These are phyloP conservation scores for Mus minutoides DNA, from an alignment of 2,797 vertebrate genomes.

Conservation along the genomic window DNA sequence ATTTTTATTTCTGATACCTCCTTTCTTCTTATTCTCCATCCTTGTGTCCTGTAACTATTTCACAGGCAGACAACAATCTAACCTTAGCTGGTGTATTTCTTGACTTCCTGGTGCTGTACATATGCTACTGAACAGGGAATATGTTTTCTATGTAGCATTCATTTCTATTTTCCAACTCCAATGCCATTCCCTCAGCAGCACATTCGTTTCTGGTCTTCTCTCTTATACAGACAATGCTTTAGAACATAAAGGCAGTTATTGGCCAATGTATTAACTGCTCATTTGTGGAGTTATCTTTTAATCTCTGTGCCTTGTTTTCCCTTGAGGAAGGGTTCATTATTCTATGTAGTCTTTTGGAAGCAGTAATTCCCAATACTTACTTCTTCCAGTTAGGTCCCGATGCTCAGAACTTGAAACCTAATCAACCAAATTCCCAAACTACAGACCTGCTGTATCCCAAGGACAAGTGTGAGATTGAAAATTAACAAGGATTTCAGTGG, in stretches of 20 bases:
- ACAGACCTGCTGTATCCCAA: neutral
- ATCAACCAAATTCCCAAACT: neutral
- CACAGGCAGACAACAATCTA: neutral
- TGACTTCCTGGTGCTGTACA: neutral
- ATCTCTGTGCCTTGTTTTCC: neutral
- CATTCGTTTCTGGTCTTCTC: neutral
- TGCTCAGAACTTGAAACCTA: slow-evolving; percentile 5
- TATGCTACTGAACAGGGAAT: neutral
- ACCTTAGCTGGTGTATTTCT: neutral
- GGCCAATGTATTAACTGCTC: neutral
- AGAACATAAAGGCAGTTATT: neutral
- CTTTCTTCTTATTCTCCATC: neutral
- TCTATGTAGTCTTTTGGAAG: neutral
- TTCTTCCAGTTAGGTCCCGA: neutral
- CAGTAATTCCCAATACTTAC: neutral
- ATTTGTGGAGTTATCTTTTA: neutral
- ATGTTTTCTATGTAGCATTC: neutral
- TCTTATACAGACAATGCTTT: neutral
- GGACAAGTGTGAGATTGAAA: neutral
- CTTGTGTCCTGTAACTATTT: neutral
- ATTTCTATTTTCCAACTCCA: neutral
- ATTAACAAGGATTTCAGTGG: neutral
- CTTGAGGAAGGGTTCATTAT: neutral
- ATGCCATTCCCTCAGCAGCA: neutral
- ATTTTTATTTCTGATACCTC: neutral